These are phyloP conservation scores for Rhyacichthys aspro DNA, from an alignment of 2,797 vertebrate genomes.

Conservation along the genomic window DNA sequence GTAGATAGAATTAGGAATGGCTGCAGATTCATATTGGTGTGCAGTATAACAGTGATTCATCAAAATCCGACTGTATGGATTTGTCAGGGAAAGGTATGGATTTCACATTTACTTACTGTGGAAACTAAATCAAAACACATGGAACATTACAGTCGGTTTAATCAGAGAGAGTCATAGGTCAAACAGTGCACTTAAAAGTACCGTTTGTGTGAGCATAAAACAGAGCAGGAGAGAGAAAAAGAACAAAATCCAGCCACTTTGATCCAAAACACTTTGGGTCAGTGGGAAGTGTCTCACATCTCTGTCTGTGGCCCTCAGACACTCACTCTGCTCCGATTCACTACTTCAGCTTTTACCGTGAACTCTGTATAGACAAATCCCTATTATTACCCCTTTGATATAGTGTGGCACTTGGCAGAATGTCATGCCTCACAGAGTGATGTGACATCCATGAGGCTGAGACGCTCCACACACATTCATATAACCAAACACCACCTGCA, in stretches of 20 bases:
- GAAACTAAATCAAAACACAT: constrained; percentile 3
- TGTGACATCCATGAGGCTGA: constrained; percentile 21
- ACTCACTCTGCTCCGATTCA: constrained; percentile 39
- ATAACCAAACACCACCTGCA: neutral
- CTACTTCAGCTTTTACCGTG: constrained; percentile 36
- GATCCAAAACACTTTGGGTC: constrained; percentile 55
- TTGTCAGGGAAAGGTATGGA: constrained; percentile 1
- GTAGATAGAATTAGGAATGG: neutral
- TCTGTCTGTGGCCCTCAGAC: constrained; percentile 38
- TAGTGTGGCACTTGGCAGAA: constrained; percentile 21
- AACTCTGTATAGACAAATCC: constrained; percentile 44
- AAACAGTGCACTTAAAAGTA: neutral
- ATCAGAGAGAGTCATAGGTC: constrained; percentile 43
- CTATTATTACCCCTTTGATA: constrained; percentile 45
- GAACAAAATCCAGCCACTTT: constrained; percentile 23
- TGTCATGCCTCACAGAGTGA: constrained; percentile 25
- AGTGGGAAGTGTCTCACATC: constrained; percentile 37
- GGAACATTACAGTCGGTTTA: constrained; percentile 51
- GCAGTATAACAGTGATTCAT: neutral
- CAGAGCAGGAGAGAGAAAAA: constrained; percentile 1
- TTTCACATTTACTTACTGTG: constrained; percentile 2
- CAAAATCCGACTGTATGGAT: neutral
- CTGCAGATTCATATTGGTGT: constrained; percentile 1
- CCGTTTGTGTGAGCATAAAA: constrained; percentile 12
- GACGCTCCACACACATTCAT: constrained; percentile 4